A percentile compares a stretch with the other conserved stretches of the same genome.
These are phyloP conservation scores for Ictalurus punctatus DNA, from an alignment of 2,113 vertebrate species.

Conservation along the genomic window DNA sequence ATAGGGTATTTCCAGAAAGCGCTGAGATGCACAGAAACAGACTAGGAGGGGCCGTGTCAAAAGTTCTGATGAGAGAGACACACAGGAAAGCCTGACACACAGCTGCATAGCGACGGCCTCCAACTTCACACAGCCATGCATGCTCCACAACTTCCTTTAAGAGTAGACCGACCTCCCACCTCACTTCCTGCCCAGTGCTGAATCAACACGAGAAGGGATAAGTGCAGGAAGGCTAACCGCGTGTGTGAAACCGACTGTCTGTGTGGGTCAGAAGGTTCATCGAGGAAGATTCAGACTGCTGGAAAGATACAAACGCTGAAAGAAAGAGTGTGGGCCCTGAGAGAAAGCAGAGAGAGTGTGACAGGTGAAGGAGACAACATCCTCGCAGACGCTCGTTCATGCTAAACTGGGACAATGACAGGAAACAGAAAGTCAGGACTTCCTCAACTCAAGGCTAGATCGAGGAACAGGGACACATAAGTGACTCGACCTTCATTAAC, in stretches of 20 bases:
- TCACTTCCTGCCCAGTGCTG: conserved; percentile 47
- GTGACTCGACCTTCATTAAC: conserved; percentile 7
- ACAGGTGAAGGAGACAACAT: conserved; percentile 38
- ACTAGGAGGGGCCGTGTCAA: not conserved
- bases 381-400: conserved; percentile 21
- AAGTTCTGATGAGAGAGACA: conserved; percentile 16
- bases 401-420: conserved; percentile 35
- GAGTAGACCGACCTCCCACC: conserved; percentile 33
- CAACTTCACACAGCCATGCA: conserved; percentile 39
- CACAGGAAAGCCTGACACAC: conserved; percentile 38
- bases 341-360: conserved; percentile 7
- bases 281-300: conserved; percentile 5
- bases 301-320: conserved; percentile 8
- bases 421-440: conserved; percentile 30
- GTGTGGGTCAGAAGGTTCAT: conserved; percentile 39
- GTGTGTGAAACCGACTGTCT: conserved; percentile 16
- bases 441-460: conserved; percentile 32
- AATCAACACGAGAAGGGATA: conserved; percentile 46
- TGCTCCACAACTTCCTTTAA: conserved; percentile 53
- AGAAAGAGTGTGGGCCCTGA: not conserved
- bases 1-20: conserved; percentile 50
- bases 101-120: conserved; percentile 33
- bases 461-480: not conserved
- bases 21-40: conserved; percentile 37
- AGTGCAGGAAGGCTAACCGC: conserved; percentile 36